phyloP scores from a whole-genome alignment of 1,140 invertebrate species.

The Hypsibius dujardini region DNA sequence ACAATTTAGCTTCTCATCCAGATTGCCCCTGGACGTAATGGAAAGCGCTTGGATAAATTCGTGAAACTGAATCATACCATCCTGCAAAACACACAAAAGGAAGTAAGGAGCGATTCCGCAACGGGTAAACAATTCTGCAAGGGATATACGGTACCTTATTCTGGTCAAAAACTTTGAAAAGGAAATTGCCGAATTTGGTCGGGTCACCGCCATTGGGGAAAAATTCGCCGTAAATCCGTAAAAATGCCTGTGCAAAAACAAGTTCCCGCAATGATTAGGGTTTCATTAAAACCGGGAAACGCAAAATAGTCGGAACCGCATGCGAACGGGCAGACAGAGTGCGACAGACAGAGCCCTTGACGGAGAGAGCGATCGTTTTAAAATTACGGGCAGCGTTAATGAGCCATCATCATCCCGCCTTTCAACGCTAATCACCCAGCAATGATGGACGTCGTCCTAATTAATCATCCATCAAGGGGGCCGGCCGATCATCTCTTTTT shows the following conservation, averaged over 20 bases:
- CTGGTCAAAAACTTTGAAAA: constrained; percentile 94
- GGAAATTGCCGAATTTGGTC: constrained; percentile 84
- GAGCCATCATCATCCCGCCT: too few species aligned
- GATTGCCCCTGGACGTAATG: constrained; percentile 81
- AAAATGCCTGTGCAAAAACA: constrained; percentile 63
- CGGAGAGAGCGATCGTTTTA: too few species aligned
- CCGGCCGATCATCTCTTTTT: too few species aligned
- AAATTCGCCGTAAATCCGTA: constrained; percentile 97
- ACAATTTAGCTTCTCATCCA: constrained; percentile 92
- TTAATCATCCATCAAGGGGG: too few species aligned
- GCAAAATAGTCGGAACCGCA: too few species aligned
- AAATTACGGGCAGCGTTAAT: too few species aligned
- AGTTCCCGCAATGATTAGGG: too few species aligned
- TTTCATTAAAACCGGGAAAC: too few species aligned
- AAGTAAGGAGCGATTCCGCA: constrained; percentile 5
- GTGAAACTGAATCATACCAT: constrained; percentile 91
- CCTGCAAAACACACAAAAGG: constrained; percentile 41
- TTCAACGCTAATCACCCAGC: too few species aligned
- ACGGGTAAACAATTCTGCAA: constrained; percentile 19
- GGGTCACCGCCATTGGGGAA: constrained; percentile 87
- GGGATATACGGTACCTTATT: constrained; percentile 54
- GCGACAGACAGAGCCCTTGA: too few species aligned
- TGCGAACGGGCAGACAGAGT: too few species aligned
- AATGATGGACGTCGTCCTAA: too few species aligned
- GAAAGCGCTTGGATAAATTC: constrained; percentile 87